These are phyloP conservation scores for Bovichtus diacanthus DNA, from an alignment of 2,797 vertebrate species.

Conservation along the genomic window DNA sequence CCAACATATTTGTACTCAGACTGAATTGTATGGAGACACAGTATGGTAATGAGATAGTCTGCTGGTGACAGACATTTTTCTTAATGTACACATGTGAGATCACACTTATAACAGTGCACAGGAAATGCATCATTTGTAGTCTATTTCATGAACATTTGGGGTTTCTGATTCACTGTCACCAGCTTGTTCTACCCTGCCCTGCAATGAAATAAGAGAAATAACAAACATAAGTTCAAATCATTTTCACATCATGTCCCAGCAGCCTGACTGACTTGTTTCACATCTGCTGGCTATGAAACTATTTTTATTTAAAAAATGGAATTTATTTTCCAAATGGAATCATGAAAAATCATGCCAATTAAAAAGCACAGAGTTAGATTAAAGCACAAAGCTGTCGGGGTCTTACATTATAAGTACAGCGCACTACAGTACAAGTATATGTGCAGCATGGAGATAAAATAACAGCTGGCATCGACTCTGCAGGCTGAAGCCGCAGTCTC, in stretches of 20 bases:
- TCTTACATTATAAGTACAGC: not conserved
- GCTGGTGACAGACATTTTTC: slow-evolving; percentile 22
- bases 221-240: slow-evolving; percentile 27
- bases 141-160: not conserved
- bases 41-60: slow-evolving; percentile 1
- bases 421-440: not conserved
- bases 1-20: slow-evolving; percentile 9
- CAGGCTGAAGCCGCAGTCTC: slow-evolving; percentile 28
- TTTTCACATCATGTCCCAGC: slow-evolving; percentile 5
- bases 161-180: slow-evolving; percentile 11
- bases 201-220: slow-evolving; percentile 38
- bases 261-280: slow-evolving; percentile 1
- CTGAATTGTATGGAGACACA: slow-evolving; percentile 8
- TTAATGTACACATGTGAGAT: not conserved
- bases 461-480: slow-evolving; percentile 29
- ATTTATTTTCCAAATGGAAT: not conserved
- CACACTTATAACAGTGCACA: not conserved
- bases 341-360: not conserved
- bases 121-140: slow-evolving; percentile 6
- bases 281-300: not conserved
- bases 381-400: not conserved
- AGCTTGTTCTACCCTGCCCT: slow-evolving; percentile 4
- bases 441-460: slow-evolving; percentile 6
- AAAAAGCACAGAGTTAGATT: not conserved
- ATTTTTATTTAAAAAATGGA: too few relatives aligned